Evolutionary conservation across 2,888 invertebrate species (phyloP).

Genomic region (Coelinius sp.): DNA sequence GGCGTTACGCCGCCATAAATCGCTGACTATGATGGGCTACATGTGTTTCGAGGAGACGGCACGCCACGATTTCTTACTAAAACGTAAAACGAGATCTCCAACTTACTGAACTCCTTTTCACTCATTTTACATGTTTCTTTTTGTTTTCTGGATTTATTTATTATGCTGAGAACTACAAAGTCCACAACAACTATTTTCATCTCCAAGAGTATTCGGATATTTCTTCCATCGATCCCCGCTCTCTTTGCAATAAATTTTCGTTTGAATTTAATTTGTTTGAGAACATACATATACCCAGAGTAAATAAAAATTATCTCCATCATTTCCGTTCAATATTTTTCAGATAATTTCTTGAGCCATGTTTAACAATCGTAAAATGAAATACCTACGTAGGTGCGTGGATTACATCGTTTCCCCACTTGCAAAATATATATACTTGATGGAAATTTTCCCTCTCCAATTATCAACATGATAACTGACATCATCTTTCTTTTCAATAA

Average conservation of each 20-base stretch:
- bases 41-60: slow-evolving; percentile 65
- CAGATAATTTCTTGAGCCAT: slow-evolving; percentile 27
- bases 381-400: slow-evolving; percentile 6
- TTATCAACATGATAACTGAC: too few species aligned
- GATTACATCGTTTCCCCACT: not conserved
- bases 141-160: slow-evolving; percentile 41
- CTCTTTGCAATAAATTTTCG: not conserved
- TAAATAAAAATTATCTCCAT: slow-evolving; percentile 9
- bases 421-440: not conserved
- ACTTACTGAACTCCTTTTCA: slow-evolving; percentile 49
- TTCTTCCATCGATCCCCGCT: not conserved
- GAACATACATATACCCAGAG: not conserved
- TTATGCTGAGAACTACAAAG: not conserved
- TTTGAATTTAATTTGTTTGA: not conserved
- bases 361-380: slow-evolving; percentile 58
- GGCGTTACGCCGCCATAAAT: slow-evolving; percentile 68
- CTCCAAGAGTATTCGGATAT: too few species aligned
- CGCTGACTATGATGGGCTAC: slow-evolving; percentile 69
- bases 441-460: not conserved
- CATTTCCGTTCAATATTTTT: slow-evolving; percentile 10
- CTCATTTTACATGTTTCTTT: slow-evolving; percentile 64
- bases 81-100: slow-evolving; percentile 67
- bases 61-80: slow-evolving; percentile 68
- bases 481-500: too few species aligned
- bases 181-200: too few species aligned